Conservation (phyloP, 2,888 invertebrate species). For the Chaetoderma sp. region DNA sequence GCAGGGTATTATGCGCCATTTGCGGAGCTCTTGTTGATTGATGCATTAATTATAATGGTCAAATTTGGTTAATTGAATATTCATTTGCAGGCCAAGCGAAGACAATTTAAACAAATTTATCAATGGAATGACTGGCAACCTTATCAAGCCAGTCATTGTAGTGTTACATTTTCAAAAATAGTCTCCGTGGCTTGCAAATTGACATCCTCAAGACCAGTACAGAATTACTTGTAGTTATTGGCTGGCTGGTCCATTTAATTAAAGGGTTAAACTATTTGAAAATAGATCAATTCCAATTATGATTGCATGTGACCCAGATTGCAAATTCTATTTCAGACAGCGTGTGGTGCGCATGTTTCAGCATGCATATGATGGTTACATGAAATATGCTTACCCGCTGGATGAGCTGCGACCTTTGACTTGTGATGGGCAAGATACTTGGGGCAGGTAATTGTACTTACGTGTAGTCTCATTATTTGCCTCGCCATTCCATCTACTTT, state of each 20-base stretch:
- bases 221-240: not conserved
- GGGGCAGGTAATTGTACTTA: constrained; percentile 78
- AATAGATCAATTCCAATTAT: not conserved
- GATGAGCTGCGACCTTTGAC: constrained; percentile 96
- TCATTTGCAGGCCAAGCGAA: no score
- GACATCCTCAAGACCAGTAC: constrained; percentile 41
- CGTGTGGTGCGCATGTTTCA: constrained; percentile 96
- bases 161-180: no score
- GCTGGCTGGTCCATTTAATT: not conserved
- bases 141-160: no score
- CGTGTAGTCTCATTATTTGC: not conserved
- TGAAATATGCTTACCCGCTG: constrained; percentile 92
- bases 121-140: no score
- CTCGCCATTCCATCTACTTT: not conserved
- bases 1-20: no score
- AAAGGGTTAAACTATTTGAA: not conserved
- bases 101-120: constrained; percentile 37
- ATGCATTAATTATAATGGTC: no score
- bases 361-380: constrained; percentile 96
- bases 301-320: not conserved
- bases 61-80: no score
- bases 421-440: constrained; percentile 89
- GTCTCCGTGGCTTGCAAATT: no score
- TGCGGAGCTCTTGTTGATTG: no score
- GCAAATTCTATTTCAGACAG: constrained; percentile 74